These are phyloP conservation scores for Melanostoma scalare DNA, from an alignment of 2,888 invertebrate genomes.

Conservation along the genomic window DNA sequence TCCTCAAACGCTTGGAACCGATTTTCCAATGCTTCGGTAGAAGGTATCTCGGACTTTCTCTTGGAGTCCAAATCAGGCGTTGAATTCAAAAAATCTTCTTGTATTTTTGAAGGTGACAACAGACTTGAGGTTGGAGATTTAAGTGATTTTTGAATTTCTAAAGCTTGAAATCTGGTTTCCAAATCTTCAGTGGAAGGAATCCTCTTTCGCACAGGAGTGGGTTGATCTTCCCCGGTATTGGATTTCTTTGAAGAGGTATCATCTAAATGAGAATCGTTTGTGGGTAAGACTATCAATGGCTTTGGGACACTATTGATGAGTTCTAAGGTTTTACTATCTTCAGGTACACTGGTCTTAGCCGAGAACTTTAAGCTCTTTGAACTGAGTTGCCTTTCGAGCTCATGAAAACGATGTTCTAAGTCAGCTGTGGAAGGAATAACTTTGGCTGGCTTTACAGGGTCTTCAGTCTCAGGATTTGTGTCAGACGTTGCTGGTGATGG, in stretches of 20 bases:
- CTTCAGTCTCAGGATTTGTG: not conserved
- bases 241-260: not conserved
- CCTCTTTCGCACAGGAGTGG: conserved; percentile 38
- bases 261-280: conserved; percentile 8
- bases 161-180: conserved; percentile 77
- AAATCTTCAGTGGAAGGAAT: conserved; percentile 78
- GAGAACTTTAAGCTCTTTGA: conserved; percentile 17
- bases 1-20: conserved; percentile 79
- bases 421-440: conserved; percentile 79
- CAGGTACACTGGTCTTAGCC: not conserved
- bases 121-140: conserved; percentile 54
- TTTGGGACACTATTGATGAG: conserved; percentile 5
- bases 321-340: not conserved
- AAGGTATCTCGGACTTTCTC: conserved; percentile 76
- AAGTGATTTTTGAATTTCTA: conserved; percentile 65
- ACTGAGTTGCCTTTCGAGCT: conserved; percentile 76
- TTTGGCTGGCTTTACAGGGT: conserved; percentile 17
- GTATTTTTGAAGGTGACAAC: conserved; percentile 35
- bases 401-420: conserved; percentile 78
- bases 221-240: conserved; percentile 50
- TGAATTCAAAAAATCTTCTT: not conserved
- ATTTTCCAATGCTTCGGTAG: conserved; percentile 79
- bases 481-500: not conserved
- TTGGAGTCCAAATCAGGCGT: not conserved
- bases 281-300: conserved; percentile 27